These are phyloP conservation scores for Pelusios castaneus DNA, from an alignment of 2,113 vertebrate genomes.

Conservation along the genomic window DNA sequence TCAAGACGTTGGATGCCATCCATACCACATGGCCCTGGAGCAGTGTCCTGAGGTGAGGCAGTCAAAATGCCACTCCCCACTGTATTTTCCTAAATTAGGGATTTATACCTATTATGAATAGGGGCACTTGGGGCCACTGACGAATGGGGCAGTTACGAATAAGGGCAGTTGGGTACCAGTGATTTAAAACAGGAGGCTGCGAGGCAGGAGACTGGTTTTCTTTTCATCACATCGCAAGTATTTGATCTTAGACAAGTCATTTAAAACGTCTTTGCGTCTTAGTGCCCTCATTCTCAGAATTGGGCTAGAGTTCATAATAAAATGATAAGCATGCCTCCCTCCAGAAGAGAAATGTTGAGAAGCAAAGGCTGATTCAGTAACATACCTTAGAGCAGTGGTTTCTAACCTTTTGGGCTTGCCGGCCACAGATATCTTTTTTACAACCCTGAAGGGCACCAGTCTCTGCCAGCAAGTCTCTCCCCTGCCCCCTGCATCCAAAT, in stretches of 20 bases:
- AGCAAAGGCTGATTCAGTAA: not conserved
- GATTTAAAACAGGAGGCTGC: not conserved
- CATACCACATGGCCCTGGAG: not conserved
- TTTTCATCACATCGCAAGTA: not conserved
- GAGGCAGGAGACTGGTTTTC: not conserved
- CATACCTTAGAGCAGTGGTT: not conserved
- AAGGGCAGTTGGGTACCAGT: not conserved
- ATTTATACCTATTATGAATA: not conserved
- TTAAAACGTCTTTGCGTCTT: not conserved
- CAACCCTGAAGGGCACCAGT: too few relatives aligned
- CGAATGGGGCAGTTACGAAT: not conserved
- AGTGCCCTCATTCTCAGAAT: not conserved
- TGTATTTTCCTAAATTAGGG: not conserved
- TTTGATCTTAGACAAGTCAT: not conserved
- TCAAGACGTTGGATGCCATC: too few relatives aligned
- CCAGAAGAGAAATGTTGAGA: not conserved
- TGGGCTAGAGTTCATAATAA: not conserved
- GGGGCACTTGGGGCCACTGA: too few relatives aligned
- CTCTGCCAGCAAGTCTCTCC: too few relatives aligned
- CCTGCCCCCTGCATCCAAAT: too few relatives aligned
- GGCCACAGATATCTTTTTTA: too few relatives aligned
- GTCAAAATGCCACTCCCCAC: not conserved
- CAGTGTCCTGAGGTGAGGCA: not conserved
- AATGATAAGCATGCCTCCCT: not conserved
- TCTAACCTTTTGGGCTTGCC: too few relatives aligned